Evolutionary conservation across 2,888 invertebrate genomes (phyloP), one percentile per base, ranked within the genome.

Genomic region (Lycaena phlaeas): DNA sequence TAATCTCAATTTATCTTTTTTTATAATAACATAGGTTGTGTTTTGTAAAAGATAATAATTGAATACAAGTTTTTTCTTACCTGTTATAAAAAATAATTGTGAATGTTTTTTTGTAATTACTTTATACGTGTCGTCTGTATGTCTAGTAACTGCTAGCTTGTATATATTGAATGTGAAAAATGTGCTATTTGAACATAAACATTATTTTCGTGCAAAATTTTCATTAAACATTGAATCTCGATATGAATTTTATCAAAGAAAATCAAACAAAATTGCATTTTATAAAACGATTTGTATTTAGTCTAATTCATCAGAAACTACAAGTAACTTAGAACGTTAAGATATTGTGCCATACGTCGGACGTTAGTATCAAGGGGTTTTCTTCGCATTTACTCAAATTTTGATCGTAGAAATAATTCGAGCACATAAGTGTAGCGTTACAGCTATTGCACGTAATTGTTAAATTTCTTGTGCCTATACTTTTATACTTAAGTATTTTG

Each of bases 401-500:
- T 40, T 42, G 30, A 17, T 42, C 41, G 27, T 17, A 36, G 30
- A 27, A 49, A 54, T 57, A 64, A 57, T 46, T 49, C 45, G 38
- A 48, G 49, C 42, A 53, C 41, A 53, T 64, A 63, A 3, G 61
- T 53, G 55, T 56, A 55, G 50, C 52, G 54, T 59, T n/a, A n/a
- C 67, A 69, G 63, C 58, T 49, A 51, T 48, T 69, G 77, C 78
- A 78, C 76, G 61, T 65, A 56, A 70, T 69, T 71, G 71, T 72
- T 68, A 68, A 65, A 70, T 75, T 78, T 75, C 77, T 77, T 64
- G 82, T 82, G 82, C 82, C 82, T 82, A 75, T 73, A 76, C 64
- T 61, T 77, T 77, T 72, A 68, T 71, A 77, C 69, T 56, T 70
- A 77, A 66, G 59, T 68, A 68, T 67, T 68, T 70, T 68, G 51